Evolutionary conservation across 2,113 vertebrate genomes (phyloP).

Genomic region (Archilochus colubris): DNA sequence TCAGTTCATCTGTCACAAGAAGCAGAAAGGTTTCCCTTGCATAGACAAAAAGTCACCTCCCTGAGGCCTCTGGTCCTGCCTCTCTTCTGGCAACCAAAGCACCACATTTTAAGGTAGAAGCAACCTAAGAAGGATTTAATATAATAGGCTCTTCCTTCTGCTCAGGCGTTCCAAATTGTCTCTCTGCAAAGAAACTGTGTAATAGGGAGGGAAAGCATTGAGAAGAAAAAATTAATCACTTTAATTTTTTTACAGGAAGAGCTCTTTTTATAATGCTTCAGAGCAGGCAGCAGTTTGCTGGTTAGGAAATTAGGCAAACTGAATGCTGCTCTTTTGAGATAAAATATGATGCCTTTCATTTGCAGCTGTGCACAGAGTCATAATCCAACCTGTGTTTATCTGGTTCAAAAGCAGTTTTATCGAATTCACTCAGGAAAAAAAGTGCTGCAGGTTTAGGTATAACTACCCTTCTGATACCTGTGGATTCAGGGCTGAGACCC

Average conservation of each 20-base stretch:
- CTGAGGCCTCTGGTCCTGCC: not conserved
- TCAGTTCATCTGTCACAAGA: constrained; percentile 25
- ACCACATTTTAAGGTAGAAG: not conserved
- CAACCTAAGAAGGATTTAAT: not conserved
- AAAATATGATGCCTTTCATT: not conserved
- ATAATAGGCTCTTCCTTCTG: not conserved
- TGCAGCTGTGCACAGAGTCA: not conserved
- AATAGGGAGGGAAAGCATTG: not conserved
- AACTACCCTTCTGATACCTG: not conserved
- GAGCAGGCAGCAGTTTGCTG: not conserved
- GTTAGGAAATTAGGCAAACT: not conserved
- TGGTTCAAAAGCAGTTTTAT: not conserved
- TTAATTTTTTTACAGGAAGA: not conserved
- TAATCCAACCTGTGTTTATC: not conserved
- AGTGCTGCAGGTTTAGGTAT: not conserved
- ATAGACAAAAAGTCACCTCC: constrained; percentile 5
- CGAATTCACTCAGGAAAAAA: not conserved
- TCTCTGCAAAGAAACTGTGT: not conserved
- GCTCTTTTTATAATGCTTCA: not conserved
- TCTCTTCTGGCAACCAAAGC: not conserved
- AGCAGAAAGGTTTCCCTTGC: constrained; percentile 5
- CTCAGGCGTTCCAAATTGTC: not conserved
- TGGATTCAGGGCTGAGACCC: not conserved
- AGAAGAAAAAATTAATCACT: constrained; percentile 6
- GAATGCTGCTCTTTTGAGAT: not conserved